These are phyloP conservation scores for Serripes groenlandicus DNA, from an alignment of 2,888 invertebrate species.

Conservation along the genomic window DNA sequence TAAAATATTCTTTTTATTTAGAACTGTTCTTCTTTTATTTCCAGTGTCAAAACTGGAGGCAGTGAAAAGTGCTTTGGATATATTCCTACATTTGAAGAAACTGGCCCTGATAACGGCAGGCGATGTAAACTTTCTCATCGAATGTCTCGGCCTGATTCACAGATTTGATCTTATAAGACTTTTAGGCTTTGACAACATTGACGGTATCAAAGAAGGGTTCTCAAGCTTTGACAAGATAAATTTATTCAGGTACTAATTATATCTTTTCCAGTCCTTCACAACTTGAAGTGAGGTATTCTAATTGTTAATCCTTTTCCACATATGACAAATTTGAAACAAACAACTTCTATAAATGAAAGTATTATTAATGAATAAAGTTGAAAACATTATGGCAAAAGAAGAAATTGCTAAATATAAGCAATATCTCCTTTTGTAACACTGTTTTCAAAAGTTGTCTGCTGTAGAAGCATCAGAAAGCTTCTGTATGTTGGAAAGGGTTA, in stretches of 20 bases:
- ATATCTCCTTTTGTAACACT: no score
- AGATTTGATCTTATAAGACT: conserved; percentile 67
- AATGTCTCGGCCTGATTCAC: conserved; percentile 67
- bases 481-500: no score
- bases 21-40: no score
- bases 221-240: background rate
- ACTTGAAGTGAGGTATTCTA: no score
- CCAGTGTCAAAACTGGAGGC: conserved; percentile 60
- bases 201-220: background rate
- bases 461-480: no score
- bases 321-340: no score
- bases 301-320: no score
- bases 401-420: background rate
- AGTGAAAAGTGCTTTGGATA: conserved; percentile 50
- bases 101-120: conserved; percentile 42
- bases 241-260: background rate
- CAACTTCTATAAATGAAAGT: no score
- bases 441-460: no score
- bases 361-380: no score
- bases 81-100: conserved; percentile 62
- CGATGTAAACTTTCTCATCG: conserved; percentile 63
- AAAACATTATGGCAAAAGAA: background rate
- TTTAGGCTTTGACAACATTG: conserved; percentile 39
- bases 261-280: no score
- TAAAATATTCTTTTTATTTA: no score